phyloP scores from a whole-genome alignment of 2,113 vertebrate genomes.

The Chelonoidis abingdonii region DNA sequence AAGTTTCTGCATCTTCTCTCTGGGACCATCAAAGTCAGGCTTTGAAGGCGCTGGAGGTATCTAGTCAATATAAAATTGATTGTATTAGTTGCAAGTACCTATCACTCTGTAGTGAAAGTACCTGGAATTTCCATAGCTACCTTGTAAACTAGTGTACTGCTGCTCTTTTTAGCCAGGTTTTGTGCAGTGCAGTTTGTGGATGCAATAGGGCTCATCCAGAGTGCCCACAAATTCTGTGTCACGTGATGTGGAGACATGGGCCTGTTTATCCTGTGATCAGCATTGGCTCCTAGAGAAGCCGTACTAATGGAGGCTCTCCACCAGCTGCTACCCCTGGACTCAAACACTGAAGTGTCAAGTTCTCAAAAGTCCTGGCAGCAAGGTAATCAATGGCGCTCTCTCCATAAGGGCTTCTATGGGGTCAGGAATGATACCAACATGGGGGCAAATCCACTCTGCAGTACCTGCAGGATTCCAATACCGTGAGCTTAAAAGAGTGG shows the following conservation, averaged over 20 bases:
- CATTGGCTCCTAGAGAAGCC: background rate
- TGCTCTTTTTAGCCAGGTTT: background rate
- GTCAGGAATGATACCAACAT: background rate
- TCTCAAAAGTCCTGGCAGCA: background rate
- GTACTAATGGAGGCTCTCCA: background rate
- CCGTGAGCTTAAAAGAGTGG: background rate
- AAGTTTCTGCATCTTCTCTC: constrained; percentile 98
- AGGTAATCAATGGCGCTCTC: background rate
- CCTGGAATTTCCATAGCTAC: background rate
- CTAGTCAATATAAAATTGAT: constrained; percentile 69
- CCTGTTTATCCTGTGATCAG: background rate
- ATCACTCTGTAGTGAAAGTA: background rate
- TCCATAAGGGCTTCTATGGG: background rate
- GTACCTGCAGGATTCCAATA: background rate
- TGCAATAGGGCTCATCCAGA: background rate
- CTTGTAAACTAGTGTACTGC: background rate
- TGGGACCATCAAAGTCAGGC: constrained; percentile 95
- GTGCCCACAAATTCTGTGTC: background rate
- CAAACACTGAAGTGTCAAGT: background rate
- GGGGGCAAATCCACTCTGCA: background rate
- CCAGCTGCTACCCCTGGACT: background rate
- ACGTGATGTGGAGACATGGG: background rate
- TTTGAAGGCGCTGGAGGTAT: constrained; percentile 95
- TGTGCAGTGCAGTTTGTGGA: background rate
- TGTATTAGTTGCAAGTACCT: background rate